Conservation (phyloP, 2,113 vertebrate species). For the Montifringilla adamsi region DNA sequence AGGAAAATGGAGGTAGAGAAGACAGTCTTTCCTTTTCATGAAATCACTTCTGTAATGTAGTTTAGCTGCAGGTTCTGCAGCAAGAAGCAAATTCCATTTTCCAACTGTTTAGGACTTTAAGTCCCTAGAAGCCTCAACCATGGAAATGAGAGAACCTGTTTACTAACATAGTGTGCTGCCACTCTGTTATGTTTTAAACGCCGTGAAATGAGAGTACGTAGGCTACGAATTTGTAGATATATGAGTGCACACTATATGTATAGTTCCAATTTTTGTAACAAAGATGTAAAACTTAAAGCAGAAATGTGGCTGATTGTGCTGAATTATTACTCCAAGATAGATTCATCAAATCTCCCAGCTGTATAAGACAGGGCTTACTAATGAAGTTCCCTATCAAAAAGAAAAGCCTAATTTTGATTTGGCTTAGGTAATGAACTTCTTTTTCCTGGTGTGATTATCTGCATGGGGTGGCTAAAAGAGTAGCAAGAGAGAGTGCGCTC, state of each 20-base stretch:
- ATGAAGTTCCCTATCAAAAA: constrained; percentile 99
- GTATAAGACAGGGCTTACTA: constrained; percentile 98
- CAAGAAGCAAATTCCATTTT: constrained; percentile 38
- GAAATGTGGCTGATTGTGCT: constrained; percentile 92
- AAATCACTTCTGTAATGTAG: constrained; percentile 23
- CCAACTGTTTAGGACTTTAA: constrained; percentile 1
- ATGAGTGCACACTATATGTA: neutral
- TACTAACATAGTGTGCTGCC: constrained; percentile 22
- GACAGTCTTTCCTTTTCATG: constrained; percentile 23
- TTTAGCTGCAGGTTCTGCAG: constrained; percentile 31
- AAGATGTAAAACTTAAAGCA: constrained; percentile 84
- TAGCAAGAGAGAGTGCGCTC: constrained; percentile 82
- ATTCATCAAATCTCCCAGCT: constrained; percentile 98
- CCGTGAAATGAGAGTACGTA: constrained; percentile 49
- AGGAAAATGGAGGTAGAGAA: neutral
- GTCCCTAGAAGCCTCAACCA: constrained; percentile 4
- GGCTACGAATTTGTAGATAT: constrained; percentile 32
- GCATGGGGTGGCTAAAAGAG: constrained; percentile 92
- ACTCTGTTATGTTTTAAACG: constrained; percentile 21
- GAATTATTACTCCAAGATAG: constrained; percentile 96
- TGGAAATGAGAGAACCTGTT: constrained; percentile 53
- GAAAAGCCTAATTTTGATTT: constrained; percentile 99
- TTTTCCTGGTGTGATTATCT: constrained; percentile 98
- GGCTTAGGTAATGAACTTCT: constrained; percentile 99
- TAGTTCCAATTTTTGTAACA: constrained; percentile 77